Percentiles rank a stretch among this genome's conserved stretches.
Conservation (phyloP, 2,113 vertebrate species). For the Aplodontia rufa region DNA sequence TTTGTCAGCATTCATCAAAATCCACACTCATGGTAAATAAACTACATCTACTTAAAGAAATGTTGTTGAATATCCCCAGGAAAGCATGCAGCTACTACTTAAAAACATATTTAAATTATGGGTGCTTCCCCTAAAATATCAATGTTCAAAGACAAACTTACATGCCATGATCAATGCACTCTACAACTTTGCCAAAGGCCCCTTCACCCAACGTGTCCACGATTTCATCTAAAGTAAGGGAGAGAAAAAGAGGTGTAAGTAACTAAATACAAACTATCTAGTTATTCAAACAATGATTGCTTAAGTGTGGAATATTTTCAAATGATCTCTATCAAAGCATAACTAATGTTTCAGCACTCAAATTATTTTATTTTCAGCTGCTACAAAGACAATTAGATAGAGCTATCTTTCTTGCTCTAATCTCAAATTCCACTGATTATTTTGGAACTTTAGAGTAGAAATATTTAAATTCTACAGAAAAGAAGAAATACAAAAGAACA, state of each 20-base stretch:
- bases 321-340: slow-evolving; percentile 85
- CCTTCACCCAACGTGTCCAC: slow-evolving; percentile 97
- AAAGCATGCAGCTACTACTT: not conserved
- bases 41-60: not conserved
- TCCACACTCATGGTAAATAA: not conserved
- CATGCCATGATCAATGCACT: slow-evolving; percentile 94
- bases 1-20: slow-evolving; percentile 9
- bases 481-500: slow-evolving; percentile 87
- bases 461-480: slow-evolving; percentile 88
- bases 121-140: not conserved
- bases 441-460: slow-evolving; percentile 84
- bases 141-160: slow-evolving; percentile 77
- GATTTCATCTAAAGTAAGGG: slow-evolving; percentile 95
- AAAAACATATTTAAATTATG: slow-evolving; percentile 17
- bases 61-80: not conserved
- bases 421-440: slow-evolving; percentile 85
- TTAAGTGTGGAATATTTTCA: slow-evolving; percentile 83
- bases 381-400: slow-evolving; percentile 87
- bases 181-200: slow-evolving; percentile 98
- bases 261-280: slow-evolving; percentile 54
- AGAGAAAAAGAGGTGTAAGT: slow-evolving; percentile 81
- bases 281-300: slow-evolving; percentile 75
- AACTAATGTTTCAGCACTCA: slow-evolving; percentile 86
- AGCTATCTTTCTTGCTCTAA: slow-evolving; percentile 86
- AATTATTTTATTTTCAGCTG: slow-evolving; percentile 87